A percentile compares a stretch with the other conserved stretches of the same genome.
Conservation (phyloP, 2,113 vertebrate genomes). For the Pterocles gutturalis region DNA sequence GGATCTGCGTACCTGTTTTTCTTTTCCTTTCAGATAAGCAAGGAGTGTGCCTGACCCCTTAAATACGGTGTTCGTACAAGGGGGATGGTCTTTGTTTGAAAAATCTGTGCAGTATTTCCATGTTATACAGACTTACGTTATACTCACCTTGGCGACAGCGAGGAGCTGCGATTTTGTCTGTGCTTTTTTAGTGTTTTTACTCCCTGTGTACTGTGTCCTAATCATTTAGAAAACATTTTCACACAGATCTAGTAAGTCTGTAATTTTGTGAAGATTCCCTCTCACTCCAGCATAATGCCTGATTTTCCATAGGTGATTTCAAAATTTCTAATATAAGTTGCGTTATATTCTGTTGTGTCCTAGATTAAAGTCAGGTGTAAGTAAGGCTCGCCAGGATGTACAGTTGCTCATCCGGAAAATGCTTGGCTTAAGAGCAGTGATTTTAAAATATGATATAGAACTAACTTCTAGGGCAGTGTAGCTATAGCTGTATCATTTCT, state of each 20-base stretch:
- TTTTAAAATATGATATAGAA: background rate
- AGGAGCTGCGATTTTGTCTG: background rate
- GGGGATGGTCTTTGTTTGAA: background rate
- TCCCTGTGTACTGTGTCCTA: fast-evolving
- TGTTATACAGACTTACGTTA: background rate
- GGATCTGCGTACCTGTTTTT: background rate
- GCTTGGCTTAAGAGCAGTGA: background rate
- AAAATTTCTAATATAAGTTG: background rate
- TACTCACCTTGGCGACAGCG: background rate
- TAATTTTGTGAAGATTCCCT: background rate
- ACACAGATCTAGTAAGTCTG: background rate
- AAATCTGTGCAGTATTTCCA: background rate
- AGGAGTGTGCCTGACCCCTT: background rate
- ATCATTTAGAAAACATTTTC: background rate
- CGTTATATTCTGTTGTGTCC: background rate
- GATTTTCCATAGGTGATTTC: background rate
- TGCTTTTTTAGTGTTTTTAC: background rate
- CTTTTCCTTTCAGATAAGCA: background rate
- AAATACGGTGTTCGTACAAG: background rate
- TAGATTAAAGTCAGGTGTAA: background rate
- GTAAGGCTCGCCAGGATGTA: background rate
- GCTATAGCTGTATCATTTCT: background rate
- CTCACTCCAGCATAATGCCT: background rate
- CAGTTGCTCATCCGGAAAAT: background rate
- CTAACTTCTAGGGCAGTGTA: background rate